phyloP scores from a whole-genome alignment of 2,888 invertebrate species.

The Pseudeuparius sepicola region DNA sequence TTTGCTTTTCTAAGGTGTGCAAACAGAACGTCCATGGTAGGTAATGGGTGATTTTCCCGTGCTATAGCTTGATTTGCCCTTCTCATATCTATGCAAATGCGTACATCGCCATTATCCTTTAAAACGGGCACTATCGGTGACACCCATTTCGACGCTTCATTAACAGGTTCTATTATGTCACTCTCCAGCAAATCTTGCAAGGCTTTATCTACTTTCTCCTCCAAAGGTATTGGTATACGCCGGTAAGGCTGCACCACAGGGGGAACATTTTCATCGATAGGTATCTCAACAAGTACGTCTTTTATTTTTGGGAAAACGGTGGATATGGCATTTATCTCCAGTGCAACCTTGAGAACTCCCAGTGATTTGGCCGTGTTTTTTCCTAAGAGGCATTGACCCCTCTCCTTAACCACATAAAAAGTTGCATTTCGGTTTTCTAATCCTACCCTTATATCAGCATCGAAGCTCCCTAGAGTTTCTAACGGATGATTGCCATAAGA shows the following conservation, averaged over 20 bases:
- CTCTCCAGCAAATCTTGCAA: conserved; percentile 21
- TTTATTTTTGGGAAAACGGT: conserved; percentile 13
- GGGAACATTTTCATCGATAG: conserved; percentile 16
- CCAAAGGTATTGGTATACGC: conserved; percentile 28
- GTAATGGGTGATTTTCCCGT: conserved; percentile 15
- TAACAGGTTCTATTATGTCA: conserved; percentile 27
- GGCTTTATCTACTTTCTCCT: conserved; percentile 20
- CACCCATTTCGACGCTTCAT: conserved; percentile 21
- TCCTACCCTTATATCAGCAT: conserved; percentile 15
- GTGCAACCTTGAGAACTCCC: conserved; percentile 13
- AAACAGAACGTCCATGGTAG: conserved; percentile 11
- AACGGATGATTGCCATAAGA: no score
- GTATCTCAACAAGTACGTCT: conserved; percentile 10
- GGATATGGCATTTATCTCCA: conserved; percentile 4
- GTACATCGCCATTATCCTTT: no score
- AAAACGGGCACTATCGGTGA: no score
- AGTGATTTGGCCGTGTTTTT: conserved; percentile 17
- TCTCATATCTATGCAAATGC: conserved; percentile 16
- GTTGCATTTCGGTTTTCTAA: conserved; percentile 13
- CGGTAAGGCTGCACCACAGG: conserved; percentile 30
- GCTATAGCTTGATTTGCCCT: conserved; percentile 14
- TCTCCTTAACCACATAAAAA: conserved; percentile 20
- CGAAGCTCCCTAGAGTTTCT: conserved; percentile 21
- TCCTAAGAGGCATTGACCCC: conserved; percentile 16
- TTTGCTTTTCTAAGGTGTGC: conserved; percentile 11